Evolutionary conservation across 2,113 vertebrate species (phyloP).

Genomic region (Dolichallabes microphthalmus): DNA sequence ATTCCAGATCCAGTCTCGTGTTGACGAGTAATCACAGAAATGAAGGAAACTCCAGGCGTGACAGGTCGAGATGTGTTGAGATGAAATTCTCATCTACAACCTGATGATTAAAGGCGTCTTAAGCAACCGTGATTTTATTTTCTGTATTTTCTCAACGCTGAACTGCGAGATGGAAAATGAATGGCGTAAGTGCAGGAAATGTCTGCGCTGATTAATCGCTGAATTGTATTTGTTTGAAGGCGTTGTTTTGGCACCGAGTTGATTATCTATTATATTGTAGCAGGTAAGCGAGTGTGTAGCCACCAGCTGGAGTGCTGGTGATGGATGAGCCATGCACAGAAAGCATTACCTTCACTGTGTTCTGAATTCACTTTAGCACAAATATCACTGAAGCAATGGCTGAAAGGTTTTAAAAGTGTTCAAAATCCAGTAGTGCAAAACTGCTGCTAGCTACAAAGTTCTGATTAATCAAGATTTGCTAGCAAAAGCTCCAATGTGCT

Average conservation of each 20-base stretch:
- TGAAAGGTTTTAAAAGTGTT: neutral
- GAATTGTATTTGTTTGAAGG: neutral
- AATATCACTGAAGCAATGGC: neutral
- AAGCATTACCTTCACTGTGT: neutral
- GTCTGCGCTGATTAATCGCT: neutral
- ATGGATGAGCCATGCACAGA: neutral
- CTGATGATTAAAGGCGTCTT: neutral
- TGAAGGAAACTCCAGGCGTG: neutral
- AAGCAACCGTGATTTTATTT: neutral
- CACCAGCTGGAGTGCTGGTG: constrained; percentile 7
- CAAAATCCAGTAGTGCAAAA: neutral
- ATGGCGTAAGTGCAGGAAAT: neutral
- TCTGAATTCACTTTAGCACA: neutral
- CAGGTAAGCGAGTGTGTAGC: neutral
- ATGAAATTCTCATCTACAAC: neutral
- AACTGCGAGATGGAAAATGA: neutral
- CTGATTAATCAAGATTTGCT: neutral
- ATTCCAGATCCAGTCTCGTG: neutral
- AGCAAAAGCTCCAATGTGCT: neutral
- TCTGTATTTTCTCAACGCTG: neutral
- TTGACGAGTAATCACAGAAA: neutral
- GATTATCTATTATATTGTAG: constrained; percentile 18
- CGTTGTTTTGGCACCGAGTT: neutral
- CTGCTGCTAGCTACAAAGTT: neutral
- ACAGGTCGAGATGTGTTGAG: neutral